Evolutionary conservation across 2,797 vertebrate species (phyloP).

Genomic region (Parambassis ranga): DNA sequence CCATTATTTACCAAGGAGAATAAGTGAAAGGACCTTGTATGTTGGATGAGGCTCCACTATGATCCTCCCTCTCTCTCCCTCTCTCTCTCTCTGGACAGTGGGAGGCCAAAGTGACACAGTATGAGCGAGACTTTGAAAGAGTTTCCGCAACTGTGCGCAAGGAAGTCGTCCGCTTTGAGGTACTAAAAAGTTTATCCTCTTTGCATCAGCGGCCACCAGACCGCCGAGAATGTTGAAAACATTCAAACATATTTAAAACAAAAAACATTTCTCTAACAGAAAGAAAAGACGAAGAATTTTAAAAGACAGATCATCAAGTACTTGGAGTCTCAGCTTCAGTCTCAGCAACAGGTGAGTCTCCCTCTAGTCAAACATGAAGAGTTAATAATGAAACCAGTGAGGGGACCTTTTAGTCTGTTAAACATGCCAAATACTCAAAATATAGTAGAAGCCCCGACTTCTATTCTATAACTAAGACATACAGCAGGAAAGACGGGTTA

Average conservation of each 20-base stretch:
- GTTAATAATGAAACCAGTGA: no score
- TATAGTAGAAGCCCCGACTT: no score
- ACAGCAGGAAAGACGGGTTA: no score
- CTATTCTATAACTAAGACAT: no score
- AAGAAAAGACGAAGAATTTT: conserved; percentile 93
- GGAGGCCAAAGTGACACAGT: conserved; percentile 95
- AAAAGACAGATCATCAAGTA: conserved; percentile 90
- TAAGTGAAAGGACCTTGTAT: background rate
- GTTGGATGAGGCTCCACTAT: background rate
- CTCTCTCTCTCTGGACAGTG: conserved; percentile 78
- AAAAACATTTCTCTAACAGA: conserved; percentile 75
- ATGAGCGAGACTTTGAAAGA: conserved; percentile 93
- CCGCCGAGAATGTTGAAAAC: background rate
- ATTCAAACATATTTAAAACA: background rate
- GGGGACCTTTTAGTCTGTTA: no score
- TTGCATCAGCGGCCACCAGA: background rate
- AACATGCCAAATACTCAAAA: no score
- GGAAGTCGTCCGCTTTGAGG: conserved; percentile 95
- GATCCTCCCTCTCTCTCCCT: background rate
- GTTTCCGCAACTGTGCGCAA: conserved; percentile 92
- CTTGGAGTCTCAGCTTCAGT: conserved; percentile 88
- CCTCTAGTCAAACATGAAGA: background rate
- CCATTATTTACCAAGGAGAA: background rate
- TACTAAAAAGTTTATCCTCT: conserved; percentile 32
- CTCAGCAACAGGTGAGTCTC: conserved; percentile 92